Base-by-base conservation (phyloP, 2,888 invertebrate genomes). In the Myathropa florea region DNA sequence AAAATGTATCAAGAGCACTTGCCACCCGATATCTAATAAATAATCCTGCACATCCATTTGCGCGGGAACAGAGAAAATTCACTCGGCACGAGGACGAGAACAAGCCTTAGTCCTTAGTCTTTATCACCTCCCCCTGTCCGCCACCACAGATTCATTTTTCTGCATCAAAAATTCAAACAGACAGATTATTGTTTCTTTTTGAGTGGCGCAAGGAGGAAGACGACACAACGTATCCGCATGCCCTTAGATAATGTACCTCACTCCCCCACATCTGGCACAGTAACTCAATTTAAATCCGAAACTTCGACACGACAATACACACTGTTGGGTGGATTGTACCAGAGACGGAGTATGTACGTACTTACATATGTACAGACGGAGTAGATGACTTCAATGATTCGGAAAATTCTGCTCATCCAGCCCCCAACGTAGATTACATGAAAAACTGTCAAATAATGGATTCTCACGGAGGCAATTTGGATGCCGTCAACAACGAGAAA, bases 381-480 rank as follows among this genome's bases (percentile, higher is more conserved):
- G 65, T 53, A 73, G 85, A 85, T 85, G 77, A 81, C 82, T 85
- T 82, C 82, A 85, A 82, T 85, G 77, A 85, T 75, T 86, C 36
- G 79, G 73, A 86, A 86, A 86, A 86, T 83, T 68, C 78, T 76
- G 71, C 67, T 79, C 68, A 61, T 81, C 73, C 77, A 73, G 63
- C 75, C 57, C 24, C 70, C 63, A 70, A 79, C 55, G 78, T 75
- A 82, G 86, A 86, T 83, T 79, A 82, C 75, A 78, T 75, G 86
- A 86, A 86, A 86, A 86, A 86, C 82, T 83, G 86, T 86, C 83
- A 86, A 83, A 83, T 86, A 86, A 82, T 83, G 79, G 78, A 83
- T 83, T 83, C 83, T 78, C 78, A 83, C 78, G 86, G 79, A 83
- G 83, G 86, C 86, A 86, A 86, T 86, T 86, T 86, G 83, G 71